A percentile compares a stretch with the other conserved stretches of the same genome.
phyloP scores from a whole-genome alignment of 2,113 vertebrate species.

The Centropus bengalensis region DNA sequence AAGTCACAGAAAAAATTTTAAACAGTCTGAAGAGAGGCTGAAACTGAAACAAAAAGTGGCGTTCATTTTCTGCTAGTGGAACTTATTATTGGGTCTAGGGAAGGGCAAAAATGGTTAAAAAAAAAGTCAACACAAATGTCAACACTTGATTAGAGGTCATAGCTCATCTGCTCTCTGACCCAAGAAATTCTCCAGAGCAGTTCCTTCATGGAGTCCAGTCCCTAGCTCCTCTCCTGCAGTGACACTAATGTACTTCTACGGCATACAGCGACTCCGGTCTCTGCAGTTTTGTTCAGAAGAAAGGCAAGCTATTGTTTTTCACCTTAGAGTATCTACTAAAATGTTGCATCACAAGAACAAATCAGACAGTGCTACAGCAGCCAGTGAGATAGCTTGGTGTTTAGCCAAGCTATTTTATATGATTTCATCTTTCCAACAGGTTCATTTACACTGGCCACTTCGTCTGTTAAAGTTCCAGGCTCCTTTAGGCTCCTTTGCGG shows the following conservation, averaged over 20 bases:
- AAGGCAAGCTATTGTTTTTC: not conserved
- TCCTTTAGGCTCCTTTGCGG: not conserved
- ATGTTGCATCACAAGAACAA: not conserved
- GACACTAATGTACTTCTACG: not conserved
- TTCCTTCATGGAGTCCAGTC: not conserved
- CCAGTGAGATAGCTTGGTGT: not conserved
- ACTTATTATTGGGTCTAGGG: not conserved
- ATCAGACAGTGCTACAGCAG: not conserved
- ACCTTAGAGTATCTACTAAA: not conserved
- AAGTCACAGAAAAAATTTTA: not conserved
- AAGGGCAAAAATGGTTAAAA: not conserved
- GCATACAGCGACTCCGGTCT: not conserved
- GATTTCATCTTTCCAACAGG: not conserved
- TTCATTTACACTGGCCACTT: not conserved
- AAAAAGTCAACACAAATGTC: not conserved
- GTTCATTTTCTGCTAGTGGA: not conserved
- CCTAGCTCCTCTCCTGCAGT: not conserved
- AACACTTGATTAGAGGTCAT: not conserved
- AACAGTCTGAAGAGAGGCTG: not conserved
- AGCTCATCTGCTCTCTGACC: not conserved
- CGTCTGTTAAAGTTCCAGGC: not conserved
- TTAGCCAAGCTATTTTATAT: not conserved
- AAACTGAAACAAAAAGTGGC: not conserved
- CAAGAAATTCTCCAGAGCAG: not conserved
- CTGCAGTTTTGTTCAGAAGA: not conserved